These are phyloP conservation scores for Vulpes ferrilata DNA, from an alignment of 2,113 vertebrate genomes.

Conservation along the genomic window DNA sequence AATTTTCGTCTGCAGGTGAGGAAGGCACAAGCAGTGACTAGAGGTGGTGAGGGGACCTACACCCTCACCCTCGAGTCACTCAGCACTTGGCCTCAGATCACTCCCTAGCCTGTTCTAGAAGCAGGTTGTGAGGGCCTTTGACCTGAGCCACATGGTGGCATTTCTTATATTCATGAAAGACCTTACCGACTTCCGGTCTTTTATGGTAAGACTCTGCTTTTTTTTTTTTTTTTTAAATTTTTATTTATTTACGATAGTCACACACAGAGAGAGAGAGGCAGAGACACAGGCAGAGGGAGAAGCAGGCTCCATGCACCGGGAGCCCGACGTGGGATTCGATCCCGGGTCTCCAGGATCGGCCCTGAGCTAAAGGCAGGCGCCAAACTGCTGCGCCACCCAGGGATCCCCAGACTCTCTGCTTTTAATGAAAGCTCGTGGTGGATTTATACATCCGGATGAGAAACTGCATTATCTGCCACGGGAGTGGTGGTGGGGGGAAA, in stretches of 20 bases:
- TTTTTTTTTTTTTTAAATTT: neutral
- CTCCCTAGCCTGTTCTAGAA: neutral
- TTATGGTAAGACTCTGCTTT: neutral
- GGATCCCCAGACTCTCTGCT: neutral
- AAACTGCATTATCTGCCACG: neutral
- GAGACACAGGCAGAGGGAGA: no score
- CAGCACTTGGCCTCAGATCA: neutral
- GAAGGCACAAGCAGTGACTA: fast-evolving
- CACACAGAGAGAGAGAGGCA: no score
- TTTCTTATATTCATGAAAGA: neutral
- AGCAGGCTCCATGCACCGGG: no score
- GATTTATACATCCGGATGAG: neutral
- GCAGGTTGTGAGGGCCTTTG: neutral
- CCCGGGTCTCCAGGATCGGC: no score
- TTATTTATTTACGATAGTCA: no score
- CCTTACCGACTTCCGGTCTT: neutral
- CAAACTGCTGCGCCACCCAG: no score
- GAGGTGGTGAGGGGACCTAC: neutral
- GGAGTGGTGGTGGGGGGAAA: neutral
- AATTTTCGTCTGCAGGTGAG: neutral
- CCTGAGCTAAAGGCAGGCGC: no score
- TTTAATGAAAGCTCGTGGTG: neutral
- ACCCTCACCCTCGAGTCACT: neutral
- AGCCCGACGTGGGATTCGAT: no score
- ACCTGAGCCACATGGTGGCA: neutral